Evolutionary conservation across 2,113 vertebrate species (phyloP).

Genomic region (Pollachius pollachius): DNA sequence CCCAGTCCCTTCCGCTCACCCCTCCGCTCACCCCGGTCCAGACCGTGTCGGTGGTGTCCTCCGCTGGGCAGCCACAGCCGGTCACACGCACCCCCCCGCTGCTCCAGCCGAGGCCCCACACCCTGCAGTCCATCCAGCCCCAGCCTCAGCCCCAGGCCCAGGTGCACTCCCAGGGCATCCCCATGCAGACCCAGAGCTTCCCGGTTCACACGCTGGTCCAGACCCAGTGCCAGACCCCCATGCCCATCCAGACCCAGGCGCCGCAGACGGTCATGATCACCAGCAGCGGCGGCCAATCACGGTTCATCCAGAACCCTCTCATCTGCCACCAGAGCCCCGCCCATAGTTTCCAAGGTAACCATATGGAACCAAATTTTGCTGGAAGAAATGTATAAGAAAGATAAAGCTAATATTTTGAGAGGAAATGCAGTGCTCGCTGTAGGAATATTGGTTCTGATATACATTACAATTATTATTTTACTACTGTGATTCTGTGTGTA

Average conservation of each 20-base stretch:
- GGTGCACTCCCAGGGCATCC: constrained; percentile 66
- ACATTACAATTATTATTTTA: too few species aligned
- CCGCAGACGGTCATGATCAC: constrained; percentile 88
- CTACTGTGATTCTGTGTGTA: too few species aligned
- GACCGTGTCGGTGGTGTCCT: constrained; percentile 22
- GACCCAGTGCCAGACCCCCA: constrained; percentile 64
- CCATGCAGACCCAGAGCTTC: constrained; percentile 75
- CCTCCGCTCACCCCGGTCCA: constrained; percentile 67
- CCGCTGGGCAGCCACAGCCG: constrained; percentile 49
- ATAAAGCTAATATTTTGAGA: too few species aligned
- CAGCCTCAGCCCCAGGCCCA: constrained; percentile 54
- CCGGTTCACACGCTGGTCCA: constrained; percentile 71
- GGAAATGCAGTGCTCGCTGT: too few species aligned
- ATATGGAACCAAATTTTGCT: neutral
- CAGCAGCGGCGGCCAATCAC: constrained; percentile 80
- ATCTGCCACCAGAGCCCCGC: constrained; percentile 88
- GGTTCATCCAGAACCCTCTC: constrained; percentile 91
- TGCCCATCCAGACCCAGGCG: constrained; percentile 77
- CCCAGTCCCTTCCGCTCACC: constrained; percentile 56
- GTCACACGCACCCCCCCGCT: constrained; percentile 77
- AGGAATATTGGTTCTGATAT: too few species aligned
- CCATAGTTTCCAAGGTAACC: constrained; percentile 87
- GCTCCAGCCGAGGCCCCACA: constrained; percentile 83
- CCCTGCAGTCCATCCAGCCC: constrained; percentile 64
- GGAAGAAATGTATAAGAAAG: neutral